phyloP scores from a whole-genome alignment of 2,888 invertebrate species.

The Epinotia ramella region DNA sequence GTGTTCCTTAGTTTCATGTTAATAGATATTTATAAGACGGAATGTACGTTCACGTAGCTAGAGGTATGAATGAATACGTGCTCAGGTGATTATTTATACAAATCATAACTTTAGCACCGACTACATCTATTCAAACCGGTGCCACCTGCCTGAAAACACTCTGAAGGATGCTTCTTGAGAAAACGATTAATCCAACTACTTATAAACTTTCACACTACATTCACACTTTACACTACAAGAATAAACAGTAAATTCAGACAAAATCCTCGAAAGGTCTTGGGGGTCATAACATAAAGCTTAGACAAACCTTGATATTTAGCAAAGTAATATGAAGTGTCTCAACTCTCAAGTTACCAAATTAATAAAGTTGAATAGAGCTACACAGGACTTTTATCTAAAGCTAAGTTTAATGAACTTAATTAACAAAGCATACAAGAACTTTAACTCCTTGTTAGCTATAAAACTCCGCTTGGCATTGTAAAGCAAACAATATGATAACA shows the following conservation, averaged over 20 bases:
- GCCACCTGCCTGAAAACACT: too few species aligned
- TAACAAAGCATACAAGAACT: background rate
- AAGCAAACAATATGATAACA: slow-evolving; percentile 16
- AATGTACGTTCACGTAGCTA: background rate
- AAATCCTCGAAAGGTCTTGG: too few species aligned
- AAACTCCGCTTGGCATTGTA: slow-evolving; percentile 3
- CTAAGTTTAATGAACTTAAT: slow-evolving; percentile 24
- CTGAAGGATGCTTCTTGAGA: too few species aligned
- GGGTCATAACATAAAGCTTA: too few species aligned
- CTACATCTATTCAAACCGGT: too few species aligned
- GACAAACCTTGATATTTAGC: background rate
- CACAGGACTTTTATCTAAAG: background rate
- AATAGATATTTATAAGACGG: slow-evolving; percentile 31
- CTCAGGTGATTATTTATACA: too few species aligned
- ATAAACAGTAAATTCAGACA: too few species aligned
- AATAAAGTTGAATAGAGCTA: background rate
- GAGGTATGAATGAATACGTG: background rate
- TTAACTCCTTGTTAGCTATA: slow-evolving; percentile 8
- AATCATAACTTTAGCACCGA: too few species aligned
- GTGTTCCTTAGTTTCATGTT: slow-evolving; percentile 28
- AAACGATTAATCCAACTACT: too few species aligned
- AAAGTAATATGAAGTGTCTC: background rate
- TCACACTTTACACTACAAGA: too few species aligned
- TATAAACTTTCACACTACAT: too few species aligned
- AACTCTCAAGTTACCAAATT: background rate